Evolutionary conservation across 2,888 invertebrate genomes (phyloP).

Genomic region (Melitaea athalia): DNA sequence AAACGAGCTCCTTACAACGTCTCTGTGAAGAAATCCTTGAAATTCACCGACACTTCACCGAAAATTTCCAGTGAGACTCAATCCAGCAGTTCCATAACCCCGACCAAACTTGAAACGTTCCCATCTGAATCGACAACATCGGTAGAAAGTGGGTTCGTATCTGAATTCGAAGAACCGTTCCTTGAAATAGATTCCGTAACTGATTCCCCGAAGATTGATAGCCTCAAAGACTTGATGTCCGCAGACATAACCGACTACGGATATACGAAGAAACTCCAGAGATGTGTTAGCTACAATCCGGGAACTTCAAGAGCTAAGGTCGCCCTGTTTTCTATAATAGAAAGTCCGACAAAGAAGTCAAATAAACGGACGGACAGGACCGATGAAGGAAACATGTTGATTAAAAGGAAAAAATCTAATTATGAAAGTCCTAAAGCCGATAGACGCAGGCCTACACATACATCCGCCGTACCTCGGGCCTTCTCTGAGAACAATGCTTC

Average conservation of each 20-base stretch:
- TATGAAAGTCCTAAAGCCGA: constrained; percentile 42
- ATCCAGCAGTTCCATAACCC: constrained; percentile 61
- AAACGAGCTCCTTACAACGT: constrained; percentile 48
- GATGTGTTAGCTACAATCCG: constrained; percentile 68
- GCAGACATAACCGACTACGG: constrained; percentile 64
- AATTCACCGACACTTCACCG: constrained; percentile 65
- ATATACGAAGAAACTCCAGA: constrained; percentile 51
- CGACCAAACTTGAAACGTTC: constrained; percentile 54
- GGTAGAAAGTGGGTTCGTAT: constrained; percentile 76
- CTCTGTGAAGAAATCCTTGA: constrained; percentile 69
- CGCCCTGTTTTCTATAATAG: constrained; percentile 59
- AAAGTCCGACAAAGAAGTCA: constrained; percentile 56
- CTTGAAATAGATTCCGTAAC: constrained; percentile 68
- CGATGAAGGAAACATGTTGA: constrained; percentile 56
- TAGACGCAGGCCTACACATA: constrained; percentile 75
- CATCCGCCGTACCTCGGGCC: too few relatives aligned
- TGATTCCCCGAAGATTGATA: constrained; percentile 68
- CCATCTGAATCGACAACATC: constrained; percentile 69
- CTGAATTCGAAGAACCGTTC: constrained; percentile 72
- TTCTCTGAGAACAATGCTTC: constrained; percentile 91
- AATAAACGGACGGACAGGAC: constrained; percentile 86
- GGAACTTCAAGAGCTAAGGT: constrained; percentile 53
- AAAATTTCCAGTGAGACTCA: constrained; percentile 61
- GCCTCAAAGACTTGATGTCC: constrained; percentile 65
- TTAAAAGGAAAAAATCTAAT: constrained; percentile 63